Conservation (phyloP, 92 coral and sea anemone species). For the Palythoa heliodiscus region DNA sequence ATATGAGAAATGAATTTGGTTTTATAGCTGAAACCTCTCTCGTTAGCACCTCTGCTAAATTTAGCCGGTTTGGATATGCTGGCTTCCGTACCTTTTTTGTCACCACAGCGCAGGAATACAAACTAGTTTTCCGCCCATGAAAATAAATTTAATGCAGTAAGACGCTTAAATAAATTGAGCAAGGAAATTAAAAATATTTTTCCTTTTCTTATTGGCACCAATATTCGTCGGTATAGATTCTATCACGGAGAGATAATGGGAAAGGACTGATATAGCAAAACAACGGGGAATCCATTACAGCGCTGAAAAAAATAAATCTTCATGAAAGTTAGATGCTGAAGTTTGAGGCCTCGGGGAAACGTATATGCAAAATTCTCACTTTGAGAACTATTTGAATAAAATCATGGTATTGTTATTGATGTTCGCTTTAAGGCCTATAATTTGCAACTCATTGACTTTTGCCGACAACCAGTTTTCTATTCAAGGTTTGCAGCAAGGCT, state of each 20-base stretch:
- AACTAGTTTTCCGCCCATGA: constrained; percentile 26
- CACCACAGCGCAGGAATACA: neutral
- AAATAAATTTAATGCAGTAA: constrained; percentile 24
- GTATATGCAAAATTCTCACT: neutral
- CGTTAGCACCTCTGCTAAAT: constrained; percentile 14
- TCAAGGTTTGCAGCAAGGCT: neutral
- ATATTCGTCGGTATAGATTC: constrained; percentile 39
- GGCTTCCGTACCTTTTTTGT: constrained; percentile 10
- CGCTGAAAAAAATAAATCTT: neutral
- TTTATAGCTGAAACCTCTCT: constrained; percentile 5
- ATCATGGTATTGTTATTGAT: constrained; percentile 21
- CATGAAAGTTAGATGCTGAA: neutral
- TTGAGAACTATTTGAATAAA: constrained; percentile 2
- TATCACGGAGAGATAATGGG: constrained; percentile 27
- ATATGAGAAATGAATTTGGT: constrained; percentile 22
- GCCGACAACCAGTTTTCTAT: constrained; percentile 7
- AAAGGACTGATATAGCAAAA: constrained; percentile 22
- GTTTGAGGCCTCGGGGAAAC: constrained; percentile 19
- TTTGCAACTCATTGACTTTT: constrained; percentile 27
- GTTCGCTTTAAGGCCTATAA: constrained; percentile 6
- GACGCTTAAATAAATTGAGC: constrained; percentile 34
- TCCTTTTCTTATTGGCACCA: constrained; percentile 23
- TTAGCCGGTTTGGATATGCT: too few species aligned
- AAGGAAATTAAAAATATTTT: constrained; percentile 40
- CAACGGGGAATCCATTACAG: constrained; percentile 1